phyloP scores from a whole-genome alignment of 1,140 invertebrate species.

The Drosophila murphyi region DNA sequence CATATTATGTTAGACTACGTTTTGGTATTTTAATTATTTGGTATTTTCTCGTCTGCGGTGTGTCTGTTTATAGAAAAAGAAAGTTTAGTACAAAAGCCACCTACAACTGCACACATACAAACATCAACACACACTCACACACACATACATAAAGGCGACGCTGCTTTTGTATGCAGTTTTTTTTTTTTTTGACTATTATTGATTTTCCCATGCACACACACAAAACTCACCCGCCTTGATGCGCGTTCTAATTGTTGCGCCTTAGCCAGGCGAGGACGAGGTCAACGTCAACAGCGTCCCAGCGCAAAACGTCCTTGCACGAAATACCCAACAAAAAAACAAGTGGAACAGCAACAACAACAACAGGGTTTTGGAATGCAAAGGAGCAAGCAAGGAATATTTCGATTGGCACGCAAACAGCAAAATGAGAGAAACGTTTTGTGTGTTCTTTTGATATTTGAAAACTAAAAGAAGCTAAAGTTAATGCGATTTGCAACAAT shows the following conservation, averaged over 20 bases:
- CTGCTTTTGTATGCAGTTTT: slow-evolving; percentile 36
- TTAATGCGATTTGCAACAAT: slow-evolving; percentile 40
- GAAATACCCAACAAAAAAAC: slow-evolving; percentile 32
- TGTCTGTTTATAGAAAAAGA: slow-evolving; percentile 71
- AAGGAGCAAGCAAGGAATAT: neutral
- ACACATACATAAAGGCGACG: slow-evolving; percentile 19
- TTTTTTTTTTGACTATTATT: slow-evolving; percentile 65
- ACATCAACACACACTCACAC: slow-evolving; percentile 21
- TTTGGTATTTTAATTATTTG: slow-evolving; percentile 47
- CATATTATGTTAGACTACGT: slow-evolving; percentile 49
- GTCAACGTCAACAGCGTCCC: slow-evolving; percentile 30
- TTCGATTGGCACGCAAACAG: neutral
- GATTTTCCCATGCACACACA: slow-evolving; percentile 62
- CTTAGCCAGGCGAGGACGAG: slow-evolving; percentile 58
- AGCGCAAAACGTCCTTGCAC: slow-evolving; percentile 59
- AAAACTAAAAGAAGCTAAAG: slow-evolving; percentile 27
- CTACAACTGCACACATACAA: slow-evolving; percentile 40
- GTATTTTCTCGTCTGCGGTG: slow-evolving; percentile 40
- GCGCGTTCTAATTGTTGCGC: slow-evolving; percentile 74
- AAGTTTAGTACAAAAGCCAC: slow-evolving; percentile 74
- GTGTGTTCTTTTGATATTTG: slow-evolving; percentile 5
- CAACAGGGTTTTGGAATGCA: slow-evolving; percentile 12
- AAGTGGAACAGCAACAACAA: slow-evolving; percentile 45
- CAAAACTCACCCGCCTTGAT: slow-evolving; percentile 53
- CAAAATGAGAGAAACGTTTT: slow-evolving; percentile 6